Conservation (phyloP, 92 coral and sea anemone genomes). For the Parazoanthus swiftii region DNA sequence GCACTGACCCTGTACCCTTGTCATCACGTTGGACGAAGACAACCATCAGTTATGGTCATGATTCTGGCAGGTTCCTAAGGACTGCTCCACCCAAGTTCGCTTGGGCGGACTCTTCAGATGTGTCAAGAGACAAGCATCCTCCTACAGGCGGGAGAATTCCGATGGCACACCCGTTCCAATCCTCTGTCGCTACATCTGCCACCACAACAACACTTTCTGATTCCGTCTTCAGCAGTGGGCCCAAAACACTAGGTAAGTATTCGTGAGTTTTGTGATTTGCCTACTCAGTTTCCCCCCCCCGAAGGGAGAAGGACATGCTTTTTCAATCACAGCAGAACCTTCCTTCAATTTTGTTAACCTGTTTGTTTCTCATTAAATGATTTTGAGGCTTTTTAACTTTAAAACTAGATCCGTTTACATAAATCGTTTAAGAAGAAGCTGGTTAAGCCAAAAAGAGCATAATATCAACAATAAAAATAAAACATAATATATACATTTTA, state of each 20-base stretch:
- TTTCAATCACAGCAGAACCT: no score
- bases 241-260: slow-evolving; percentile 49
- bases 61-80: background rate
- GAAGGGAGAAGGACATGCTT: background rate
- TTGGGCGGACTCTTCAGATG: slow-evolving; percentile 39
- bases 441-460: background rate
- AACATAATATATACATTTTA: no score
- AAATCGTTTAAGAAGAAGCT: background rate
- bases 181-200: slow-evolving; percentile 25
- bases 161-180: slow-evolving; percentile 9
- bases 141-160: background rate
- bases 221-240: slow-evolving; percentile 51
- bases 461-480: background rate
- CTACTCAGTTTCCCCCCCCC: background rate
- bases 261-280: no score
- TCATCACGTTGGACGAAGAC: background rate
- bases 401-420: background rate
- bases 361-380: background rate
- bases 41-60: background rate
- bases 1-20: slow-evolving; percentile 11
- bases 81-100: slow-evolving; percentile 33
- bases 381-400: no score
- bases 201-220: slow-evolving; percentile 55
- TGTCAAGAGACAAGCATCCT: background rate
- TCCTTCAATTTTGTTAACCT: background rate